These are phyloP conservation scores for Oryzaephilus surinamensis DNA, from an alignment of 1,140 invertebrate species.

Conservation along the genomic window DNA sequence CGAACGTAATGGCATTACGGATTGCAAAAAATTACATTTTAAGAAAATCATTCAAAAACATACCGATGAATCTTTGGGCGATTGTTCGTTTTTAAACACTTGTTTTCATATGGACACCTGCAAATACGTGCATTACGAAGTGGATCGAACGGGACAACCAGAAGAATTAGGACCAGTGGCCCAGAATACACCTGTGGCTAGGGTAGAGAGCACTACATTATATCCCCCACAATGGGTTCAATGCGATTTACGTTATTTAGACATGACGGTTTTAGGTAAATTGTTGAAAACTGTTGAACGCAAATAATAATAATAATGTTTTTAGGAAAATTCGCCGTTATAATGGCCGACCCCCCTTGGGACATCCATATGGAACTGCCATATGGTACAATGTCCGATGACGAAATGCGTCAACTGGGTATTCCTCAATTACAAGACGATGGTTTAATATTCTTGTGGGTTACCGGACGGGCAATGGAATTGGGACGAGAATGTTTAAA, in stretches of 20 bases:
- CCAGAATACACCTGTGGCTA: conserved; percentile 20
- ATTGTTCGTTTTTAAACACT: conserved; percentile 96
- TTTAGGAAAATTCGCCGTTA: conserved; percentile 77
- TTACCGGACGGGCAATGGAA: conserved; percentile 97
- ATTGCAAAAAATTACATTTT: conserved; percentile 89
- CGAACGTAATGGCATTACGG: conserved; percentile 44
- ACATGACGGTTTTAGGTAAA: conserved; percentile 85
- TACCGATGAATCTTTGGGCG: conserved; percentile 91
- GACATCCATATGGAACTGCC: conserved; percentile 98
- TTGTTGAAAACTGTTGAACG: conserved; percentile 1
- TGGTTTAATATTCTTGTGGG: conserved; percentile 95
- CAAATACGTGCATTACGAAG: conserved; percentile 94
- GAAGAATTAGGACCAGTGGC: conserved; percentile 14
- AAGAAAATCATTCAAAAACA: conserved; percentile 95
- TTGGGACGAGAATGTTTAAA: conserved; percentile 85
- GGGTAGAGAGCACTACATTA: conserved; percentile 51
- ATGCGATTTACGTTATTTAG: conserved; percentile 88
- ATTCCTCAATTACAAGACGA: conserved; percentile 87
- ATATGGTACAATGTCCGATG: conserved; percentile 98
- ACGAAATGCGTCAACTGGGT: conserved; percentile 93
- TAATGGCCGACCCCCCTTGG: conserved; percentile 96
- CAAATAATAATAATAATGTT: conserved; percentile 5
- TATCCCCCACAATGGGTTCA: conserved; percentile 94
- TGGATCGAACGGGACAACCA: conserved; percentile 48
- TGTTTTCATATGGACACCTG: conserved; percentile 99